Evolutionary conservation across 2,113 vertebrate species (phyloP), one percentile per base, ranked within the genome.

Genomic region (Chionodraco myersi): DNA sequence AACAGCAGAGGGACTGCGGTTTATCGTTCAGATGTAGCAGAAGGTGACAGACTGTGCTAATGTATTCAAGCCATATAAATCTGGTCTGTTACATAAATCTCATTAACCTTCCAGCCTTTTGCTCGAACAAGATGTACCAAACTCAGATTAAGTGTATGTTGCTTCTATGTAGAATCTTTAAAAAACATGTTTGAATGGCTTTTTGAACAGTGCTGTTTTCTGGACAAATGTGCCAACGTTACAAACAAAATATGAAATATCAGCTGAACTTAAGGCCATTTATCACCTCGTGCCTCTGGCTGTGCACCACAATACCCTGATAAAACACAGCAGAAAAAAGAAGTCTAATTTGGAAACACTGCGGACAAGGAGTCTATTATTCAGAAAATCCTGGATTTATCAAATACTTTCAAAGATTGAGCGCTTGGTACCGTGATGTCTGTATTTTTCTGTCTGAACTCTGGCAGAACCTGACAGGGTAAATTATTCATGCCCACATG

Each of bases 341-440:
- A 1, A 1, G 41, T 44, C 52, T 51, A 62, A 52, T 21, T 48
- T 9, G 52, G 74, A 71, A 57, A 65, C 34, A 21, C 51, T 23
- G 64, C 10, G 23, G n/a, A 91, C 86, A 84, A 84, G 18, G 83
- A 71, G 72, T 36, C 61, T 41, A 79, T 90, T 87, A 84, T 84
- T 75, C 64, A 70, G 65, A 10, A 79, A 92, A 91, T 90, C 88
- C 82, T 16, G 77, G 90, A 92, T 87, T 93, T 86, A 74, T 82
- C 67, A 36, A 91, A 91, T 89, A 82, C 80, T 80, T 90, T 45
- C 3, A 69, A 75, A 81, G 85, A 75, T 61, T 82, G 48, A 83
- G 58, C n/a, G 10, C 74, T 76, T 78, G 68, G 73, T 65, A 77
- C 63, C 10, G 53, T 57, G 6, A 48, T 54, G 66, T 79, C 82